Evolutionary conservation across 2,797 vertebrate species (phyloP).

Genomic region (Hippocampus kuda): DNA sequence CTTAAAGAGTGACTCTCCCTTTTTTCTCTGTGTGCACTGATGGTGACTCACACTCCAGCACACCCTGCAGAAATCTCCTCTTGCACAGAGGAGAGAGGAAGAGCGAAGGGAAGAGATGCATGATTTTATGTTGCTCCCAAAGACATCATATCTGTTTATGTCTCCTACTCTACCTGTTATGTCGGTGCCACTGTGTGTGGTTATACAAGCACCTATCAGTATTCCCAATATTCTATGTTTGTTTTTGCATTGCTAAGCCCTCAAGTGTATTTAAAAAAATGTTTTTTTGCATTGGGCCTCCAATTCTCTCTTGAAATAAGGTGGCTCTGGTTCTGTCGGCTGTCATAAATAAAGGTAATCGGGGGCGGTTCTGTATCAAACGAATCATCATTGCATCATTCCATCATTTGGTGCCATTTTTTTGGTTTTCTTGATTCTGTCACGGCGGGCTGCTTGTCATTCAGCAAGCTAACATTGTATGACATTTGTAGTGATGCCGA

Average conservation of each 20-base stretch:
- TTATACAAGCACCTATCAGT: conserved; percentile 40
- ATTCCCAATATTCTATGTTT: conserved; percentile 31
- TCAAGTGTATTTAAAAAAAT: conserved; percentile 13
- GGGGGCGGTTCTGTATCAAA: not conserved
- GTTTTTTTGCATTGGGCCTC: conserved; percentile 21
- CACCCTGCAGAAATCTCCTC: conserved; percentile 63
- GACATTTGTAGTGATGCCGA: conserved; percentile 61
- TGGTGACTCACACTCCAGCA: conserved; percentile 70
- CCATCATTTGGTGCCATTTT: conserved; percentile 29
- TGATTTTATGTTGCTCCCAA: conserved; percentile 31
- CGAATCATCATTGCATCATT: conserved; percentile 8
- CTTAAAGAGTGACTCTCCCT: conserved; percentile 62
- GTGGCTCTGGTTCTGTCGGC: conserved; percentile 18
- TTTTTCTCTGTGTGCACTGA: conserved; percentile 52
- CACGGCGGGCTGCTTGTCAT: conserved; percentile 37
- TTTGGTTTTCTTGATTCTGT: conserved; percentile 44
- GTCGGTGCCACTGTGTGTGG: conserved; percentile 21
- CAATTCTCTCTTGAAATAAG: conserved; percentile 19
- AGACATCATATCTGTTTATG: conserved; percentile 36
- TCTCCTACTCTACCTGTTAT: conserved; percentile 36
- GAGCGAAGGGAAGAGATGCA: conserved; percentile 23
- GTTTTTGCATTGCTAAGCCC: conserved; percentile 18
- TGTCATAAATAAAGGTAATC: conserved; percentile 10
- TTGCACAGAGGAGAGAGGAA: conserved; percentile 36
- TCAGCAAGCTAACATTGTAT: conserved; percentile 50